Base-by-base conservation (phyloP, 2,888 invertebrate species). In the Toxonevra muliebris region DNA sequence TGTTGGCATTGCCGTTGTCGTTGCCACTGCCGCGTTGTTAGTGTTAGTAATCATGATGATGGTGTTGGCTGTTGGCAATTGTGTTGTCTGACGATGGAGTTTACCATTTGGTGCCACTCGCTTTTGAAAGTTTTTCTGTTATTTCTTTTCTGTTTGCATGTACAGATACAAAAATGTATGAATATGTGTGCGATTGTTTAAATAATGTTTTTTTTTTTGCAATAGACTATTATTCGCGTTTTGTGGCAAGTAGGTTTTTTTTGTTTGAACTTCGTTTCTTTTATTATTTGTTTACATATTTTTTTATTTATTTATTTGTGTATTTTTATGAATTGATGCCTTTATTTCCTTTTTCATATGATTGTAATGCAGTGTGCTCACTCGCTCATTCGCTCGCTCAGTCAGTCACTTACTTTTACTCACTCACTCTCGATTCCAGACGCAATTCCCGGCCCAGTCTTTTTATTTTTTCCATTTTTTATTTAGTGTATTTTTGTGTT, bases 1-100 rank as follows among this genome's bases (percentile, higher is more conserved):
- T 61, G 65, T 67, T 65, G 19, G 53, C 45, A 54, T 30, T 62
- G 68, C 43, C 65, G 71, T 60, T 68, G 65, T 53, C 69, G 61
- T 43, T 59, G 66, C 30, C 42, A 57, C 45, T 15, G 64, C 11
- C 60, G 19, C 54, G 40, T 41, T 62, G 67, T 48, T 54, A 52
- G 42, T 60, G 52, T 58, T 63, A 61, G 54, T 65, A 45, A 42
- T 53, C 12, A 15, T 66, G 58, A 30, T 66, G 52, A 30, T 70
- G 61, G 58, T 66, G 43, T 65, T 69, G 60, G 70, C 61, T 65
- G 69, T 53, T 59, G 65, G 30, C 30, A 30, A 30, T 30, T 30
- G 30, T 30, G 30, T 7, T 30, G 30, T 2, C n/a, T n/a, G n/a
- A n/a, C n/a, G n/a, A n/a, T n/a, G n/a, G n/a, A n/a, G n/a, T n/a